A percentile compares a stretch with the other conserved stretches of the same genome.
phyloP scores from a whole-genome alignment of 2,797 vertebrate genomes.

The Oophaga sylvatica region DNA sequence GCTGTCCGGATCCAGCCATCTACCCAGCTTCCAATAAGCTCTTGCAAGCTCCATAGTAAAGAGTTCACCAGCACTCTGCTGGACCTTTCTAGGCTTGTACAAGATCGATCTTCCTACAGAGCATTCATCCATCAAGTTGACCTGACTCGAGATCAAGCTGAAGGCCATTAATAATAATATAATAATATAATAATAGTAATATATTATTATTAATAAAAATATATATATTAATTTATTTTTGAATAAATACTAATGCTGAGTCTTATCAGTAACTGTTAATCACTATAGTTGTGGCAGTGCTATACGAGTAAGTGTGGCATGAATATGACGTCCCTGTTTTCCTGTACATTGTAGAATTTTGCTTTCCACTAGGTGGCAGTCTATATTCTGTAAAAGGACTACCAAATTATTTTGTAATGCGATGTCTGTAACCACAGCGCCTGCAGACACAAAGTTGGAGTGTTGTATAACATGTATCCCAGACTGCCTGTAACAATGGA shows the following conservation, averaged over 20 bases:
- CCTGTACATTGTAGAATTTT: background rate
- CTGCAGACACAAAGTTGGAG: background rate
- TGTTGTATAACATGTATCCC: conserved; percentile 2
- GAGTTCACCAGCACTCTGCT: too few species aligned
- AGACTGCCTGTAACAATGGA: background rate
- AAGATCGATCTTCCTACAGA: too few species aligned
- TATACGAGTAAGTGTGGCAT: background rate
- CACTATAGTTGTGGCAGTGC: background rate
- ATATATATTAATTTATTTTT: background rate
- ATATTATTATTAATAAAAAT: background rate
- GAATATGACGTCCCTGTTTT: too few species aligned
- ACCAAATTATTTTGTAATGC: background rate
- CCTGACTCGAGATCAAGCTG: too few species aligned
- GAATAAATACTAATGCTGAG: background rate
- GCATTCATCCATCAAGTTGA: too few species aligned
- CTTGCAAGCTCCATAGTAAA: too few species aligned
- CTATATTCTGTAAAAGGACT: background rate
- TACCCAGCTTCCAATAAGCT: too few species aligned
- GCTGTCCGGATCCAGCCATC: too few species aligned
- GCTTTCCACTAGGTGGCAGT: conserved; percentile 19
- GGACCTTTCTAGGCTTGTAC: too few species aligned
- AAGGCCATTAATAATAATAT: too few species aligned
- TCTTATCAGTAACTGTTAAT: background rate
- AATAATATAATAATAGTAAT: too few species aligned
- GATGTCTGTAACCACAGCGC: background rate